Evolutionary conservation across 2,113 vertebrate species (phyloP).

Genomic region (Tachuris rubrigastra): DNA sequence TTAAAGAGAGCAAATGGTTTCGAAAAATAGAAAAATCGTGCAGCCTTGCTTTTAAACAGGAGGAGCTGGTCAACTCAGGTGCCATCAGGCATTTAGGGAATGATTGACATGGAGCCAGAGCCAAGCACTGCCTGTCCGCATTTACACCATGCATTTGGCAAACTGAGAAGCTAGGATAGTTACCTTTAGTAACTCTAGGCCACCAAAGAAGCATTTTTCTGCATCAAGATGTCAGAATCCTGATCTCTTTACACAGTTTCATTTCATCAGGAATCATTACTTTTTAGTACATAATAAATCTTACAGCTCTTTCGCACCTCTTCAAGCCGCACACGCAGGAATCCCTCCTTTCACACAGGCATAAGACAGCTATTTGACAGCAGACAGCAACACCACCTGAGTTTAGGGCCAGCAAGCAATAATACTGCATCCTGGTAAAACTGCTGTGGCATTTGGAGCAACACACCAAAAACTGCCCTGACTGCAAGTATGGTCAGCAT

Average conservation of each 20-base stretch:
- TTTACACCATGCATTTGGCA: neutral
- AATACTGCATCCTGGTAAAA: neutral
- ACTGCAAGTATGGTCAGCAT: neutral
- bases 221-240: neutral
- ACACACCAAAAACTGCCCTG: neutral
- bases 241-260: neutral
- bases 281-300: neutral
- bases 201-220: neutral
- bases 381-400: neutral
- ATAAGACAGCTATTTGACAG: neutral
- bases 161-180: neutral
- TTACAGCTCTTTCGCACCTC: neutral
- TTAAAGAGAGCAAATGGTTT: constrained; percentile 29
- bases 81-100: neutral
- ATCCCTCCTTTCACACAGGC: neutral
- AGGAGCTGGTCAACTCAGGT: neutral
- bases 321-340: neutral
- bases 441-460: neutral
- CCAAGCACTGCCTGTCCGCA: neutral
- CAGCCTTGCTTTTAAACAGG: neutral
- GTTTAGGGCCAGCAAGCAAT: neutral
- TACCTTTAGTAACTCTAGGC: neutral
- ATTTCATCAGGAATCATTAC: neutral
- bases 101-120: neutral
- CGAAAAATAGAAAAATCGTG: neutral